Evolutionary conservation across 2,888 invertebrate species (phyloP).

Genomic region (Sphecodes monilicornis): DNA sequence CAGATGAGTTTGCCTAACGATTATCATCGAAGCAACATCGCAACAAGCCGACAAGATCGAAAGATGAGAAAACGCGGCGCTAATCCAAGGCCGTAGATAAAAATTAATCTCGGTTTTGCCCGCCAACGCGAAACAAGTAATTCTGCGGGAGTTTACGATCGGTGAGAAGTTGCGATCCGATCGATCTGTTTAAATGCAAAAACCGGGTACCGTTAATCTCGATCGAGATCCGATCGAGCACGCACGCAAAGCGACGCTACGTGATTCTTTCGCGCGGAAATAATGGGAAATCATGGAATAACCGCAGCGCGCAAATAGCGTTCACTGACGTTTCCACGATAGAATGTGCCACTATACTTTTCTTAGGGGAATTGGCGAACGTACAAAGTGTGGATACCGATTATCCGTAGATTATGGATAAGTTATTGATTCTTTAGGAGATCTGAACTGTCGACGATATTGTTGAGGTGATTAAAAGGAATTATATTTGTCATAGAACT

Average conservation of each 20-base stretch:
- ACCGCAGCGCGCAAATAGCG: conserved; percentile 3
- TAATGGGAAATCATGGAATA: conserved; percentile 47
- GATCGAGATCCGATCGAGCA: conserved; percentile 11
- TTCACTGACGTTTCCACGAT: neutral
- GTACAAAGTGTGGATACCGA: neutral
- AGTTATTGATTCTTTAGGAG: neutral
- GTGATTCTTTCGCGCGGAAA: neutral
- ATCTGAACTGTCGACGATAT: neutral
- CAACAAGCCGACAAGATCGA: neutral
- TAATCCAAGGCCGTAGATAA: neutral
- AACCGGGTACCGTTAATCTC: conserved; percentile 34
- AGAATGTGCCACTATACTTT: neutral
- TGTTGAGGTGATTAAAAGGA: neutral
- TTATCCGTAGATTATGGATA: neutral
- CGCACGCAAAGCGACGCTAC: conserved; percentile 29
- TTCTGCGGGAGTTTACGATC: conserved; percentile 15
- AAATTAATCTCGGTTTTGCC: neutral
- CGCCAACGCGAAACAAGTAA: neutral
- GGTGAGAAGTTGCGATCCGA: neutral
- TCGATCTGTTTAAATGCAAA: conserved; percentile 33
- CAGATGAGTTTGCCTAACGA: neutral
- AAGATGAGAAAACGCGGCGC: neutral
- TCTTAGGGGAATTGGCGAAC: neutral
- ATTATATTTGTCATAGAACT: no score
- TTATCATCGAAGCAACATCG: neutral